Evolutionary conservation across 1,140 invertebrate species (phyloP).

Genomic region (Wasmannia auropunctata): DNA sequence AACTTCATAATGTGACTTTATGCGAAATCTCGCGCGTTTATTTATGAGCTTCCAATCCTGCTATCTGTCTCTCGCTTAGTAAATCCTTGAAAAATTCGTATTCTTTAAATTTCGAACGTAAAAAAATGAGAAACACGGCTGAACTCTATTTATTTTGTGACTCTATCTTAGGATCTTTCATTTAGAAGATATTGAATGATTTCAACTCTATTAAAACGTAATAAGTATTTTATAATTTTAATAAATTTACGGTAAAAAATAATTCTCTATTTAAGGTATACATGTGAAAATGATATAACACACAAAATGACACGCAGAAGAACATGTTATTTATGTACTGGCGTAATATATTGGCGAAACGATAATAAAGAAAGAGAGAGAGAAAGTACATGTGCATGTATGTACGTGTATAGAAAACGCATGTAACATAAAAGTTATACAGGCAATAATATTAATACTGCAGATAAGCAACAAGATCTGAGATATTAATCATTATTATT

Average conservation of each 20-base stretch:
- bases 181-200: neutral
- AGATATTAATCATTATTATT: conserved; percentile 49
- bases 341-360: neutral
- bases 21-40: conserved; percentile 1
- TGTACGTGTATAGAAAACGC: neutral
- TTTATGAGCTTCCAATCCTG: neutral
- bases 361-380: too few relatives aligned
- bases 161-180: neutral
- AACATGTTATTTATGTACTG: conserved; percentile 27
- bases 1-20: conserved; percentile 5
- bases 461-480: conserved; percentile 1
- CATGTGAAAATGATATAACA: conserved; percentile 31
- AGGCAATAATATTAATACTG: conserved; percentile 12
- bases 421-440: conserved; percentile 1
- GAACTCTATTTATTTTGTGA: neutral
- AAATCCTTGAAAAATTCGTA: neutral
- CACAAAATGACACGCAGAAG: neutral
- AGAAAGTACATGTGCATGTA: neutral
- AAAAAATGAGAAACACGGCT: neutral
- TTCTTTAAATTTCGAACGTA: neutral
- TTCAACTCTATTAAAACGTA: neutral
- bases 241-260: conserved; percentile 15
- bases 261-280: neutral
- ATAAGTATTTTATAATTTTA: neutral
- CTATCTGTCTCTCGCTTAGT: neutral